These are phyloP conservation scores for Campylomormyrus numenius DNA, from an alignment of 2,113 vertebrate species.

Conservation along the genomic window DNA sequence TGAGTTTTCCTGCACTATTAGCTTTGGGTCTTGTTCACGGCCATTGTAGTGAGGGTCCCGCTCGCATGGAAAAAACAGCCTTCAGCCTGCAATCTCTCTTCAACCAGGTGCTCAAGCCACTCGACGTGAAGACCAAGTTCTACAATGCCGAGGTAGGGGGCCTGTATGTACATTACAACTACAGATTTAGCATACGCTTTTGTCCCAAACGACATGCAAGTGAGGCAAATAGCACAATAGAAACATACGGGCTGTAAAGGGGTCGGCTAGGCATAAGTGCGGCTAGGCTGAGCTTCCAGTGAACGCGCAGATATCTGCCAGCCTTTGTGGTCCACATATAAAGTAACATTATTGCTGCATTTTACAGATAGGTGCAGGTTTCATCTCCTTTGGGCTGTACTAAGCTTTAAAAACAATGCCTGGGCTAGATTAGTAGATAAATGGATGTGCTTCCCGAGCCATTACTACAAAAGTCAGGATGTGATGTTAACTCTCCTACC, in stretches of 20 bases:
- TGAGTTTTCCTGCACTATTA: neutral
- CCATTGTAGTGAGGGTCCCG: neutral
- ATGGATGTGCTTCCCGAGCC: neutral
- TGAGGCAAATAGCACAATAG: neutral
- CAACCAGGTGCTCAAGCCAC: slow-evolving; percentile 89
- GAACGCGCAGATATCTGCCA: neutral
- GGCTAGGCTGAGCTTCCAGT: neutral
- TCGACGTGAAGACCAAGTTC: slow-evolving; percentile 99
- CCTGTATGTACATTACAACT: neutral
- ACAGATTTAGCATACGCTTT: neutral
- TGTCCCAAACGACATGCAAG: neutral
- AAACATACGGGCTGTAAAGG: neutral
- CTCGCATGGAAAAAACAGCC: slow-evolving; percentile 41
- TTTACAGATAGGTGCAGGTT: neutral
- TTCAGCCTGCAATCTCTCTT: slow-evolving; percentile 68
- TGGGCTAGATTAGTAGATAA: neutral
- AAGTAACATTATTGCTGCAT: neutral
- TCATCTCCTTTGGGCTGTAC: neutral
- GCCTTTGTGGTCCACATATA: neutral
- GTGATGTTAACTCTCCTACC: neutral
- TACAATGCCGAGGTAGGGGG: slow-evolving; percentile 91
- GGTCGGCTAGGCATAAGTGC: neutral
- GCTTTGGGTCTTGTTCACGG: neutral
- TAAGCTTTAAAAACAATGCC: neutral
- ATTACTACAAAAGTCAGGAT: neutral